phyloP scores from a whole-genome alignment of 1,140 invertebrate genomes.

The Ceratosolen fusciceps region DNA sequence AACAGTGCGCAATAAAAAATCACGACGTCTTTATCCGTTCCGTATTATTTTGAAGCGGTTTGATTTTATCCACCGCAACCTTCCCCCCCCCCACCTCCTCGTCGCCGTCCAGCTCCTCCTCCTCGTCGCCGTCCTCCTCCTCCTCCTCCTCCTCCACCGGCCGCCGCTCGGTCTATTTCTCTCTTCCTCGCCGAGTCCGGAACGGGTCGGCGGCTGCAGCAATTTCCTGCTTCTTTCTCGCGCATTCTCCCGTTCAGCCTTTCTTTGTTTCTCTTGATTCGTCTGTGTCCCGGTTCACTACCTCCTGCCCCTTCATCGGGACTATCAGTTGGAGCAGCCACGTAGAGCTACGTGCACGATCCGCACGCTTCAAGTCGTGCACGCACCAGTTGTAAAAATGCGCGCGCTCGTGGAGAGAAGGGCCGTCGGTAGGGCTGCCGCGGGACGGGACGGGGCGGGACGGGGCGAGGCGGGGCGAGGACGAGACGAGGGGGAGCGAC shows the following conservation, averaged over 20 bases:
- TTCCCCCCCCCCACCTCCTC: conserved; percentile 15
- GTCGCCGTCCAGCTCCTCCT: background rate
- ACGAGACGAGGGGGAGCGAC: background rate
- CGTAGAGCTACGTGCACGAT: conserved; percentile 27
- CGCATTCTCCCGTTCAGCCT: background rate
- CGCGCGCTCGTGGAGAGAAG: background rate
- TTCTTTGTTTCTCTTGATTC: conserved; percentile 24
- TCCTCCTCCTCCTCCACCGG: background rate
- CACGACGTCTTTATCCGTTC: background rate
- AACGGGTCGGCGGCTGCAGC: background rate
- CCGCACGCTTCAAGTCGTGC: conserved; percentile 34
- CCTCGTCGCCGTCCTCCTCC: background rate
- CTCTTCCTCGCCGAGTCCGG: conserved; percentile 5
- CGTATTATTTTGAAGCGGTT: background rate
- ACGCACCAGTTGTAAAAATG: conserved; percentile 53
- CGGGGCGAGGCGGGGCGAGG: too few relatives aligned
- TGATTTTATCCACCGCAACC: background rate
- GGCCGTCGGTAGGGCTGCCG: background rate
- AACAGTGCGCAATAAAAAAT: background rate
- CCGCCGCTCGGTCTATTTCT: background rate
- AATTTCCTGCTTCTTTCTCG: background rate
- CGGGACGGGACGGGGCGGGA: background rate
- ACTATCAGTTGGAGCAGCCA: conserved; percentile 15
- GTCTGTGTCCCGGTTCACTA: background rate
- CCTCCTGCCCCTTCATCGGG: background rate